Conservation (phyloP, 2,113 vertebrate genomes). For the Jaculus jaculus region DNA sequence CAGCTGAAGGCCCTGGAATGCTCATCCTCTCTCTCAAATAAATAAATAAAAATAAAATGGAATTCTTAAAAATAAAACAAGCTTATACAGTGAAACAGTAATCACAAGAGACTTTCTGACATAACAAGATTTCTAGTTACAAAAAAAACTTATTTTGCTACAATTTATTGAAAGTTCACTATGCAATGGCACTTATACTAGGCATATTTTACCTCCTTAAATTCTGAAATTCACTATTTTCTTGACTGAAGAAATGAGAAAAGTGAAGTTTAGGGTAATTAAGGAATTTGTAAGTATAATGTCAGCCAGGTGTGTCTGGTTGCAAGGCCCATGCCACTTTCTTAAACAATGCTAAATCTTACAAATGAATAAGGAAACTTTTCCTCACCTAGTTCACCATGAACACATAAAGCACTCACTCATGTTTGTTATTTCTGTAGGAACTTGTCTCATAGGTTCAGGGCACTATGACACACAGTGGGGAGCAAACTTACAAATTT, state of each 20-base stretch:
- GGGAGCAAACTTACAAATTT: background rate
- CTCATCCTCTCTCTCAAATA: too few relatives aligned
- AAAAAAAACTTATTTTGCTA: background rate
- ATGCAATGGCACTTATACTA: background rate
- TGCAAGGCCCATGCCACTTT: too few relatives aligned
- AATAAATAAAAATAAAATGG: too few relatives aligned
- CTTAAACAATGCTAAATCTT: background rate
- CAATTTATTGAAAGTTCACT: background rate
- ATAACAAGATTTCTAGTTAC: background rate
- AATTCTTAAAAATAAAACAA: background rate
- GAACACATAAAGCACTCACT: background rate
- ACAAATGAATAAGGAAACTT: background rate
- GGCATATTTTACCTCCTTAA: background rate
- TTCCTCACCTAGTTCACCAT: background rate
- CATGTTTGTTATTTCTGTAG: background rate
- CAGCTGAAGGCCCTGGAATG: too few relatives aligned
- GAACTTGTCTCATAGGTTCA: background rate
- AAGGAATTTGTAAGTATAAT: background rate
- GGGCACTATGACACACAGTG: background rate
- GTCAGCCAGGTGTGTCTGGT: background rate
- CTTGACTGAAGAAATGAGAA: background rate
- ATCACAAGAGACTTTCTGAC: background rate
- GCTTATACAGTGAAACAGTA: background rate
- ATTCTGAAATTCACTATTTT: conserved; percentile 4
- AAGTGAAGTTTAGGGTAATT: background rate